Percentiles rank a stretch among this genome's conserved stretches.
phyloP scores from a whole-genome alignment of 2,113 vertebrate genomes.

The Sinocyclocheilus maitianheensis region DNA sequence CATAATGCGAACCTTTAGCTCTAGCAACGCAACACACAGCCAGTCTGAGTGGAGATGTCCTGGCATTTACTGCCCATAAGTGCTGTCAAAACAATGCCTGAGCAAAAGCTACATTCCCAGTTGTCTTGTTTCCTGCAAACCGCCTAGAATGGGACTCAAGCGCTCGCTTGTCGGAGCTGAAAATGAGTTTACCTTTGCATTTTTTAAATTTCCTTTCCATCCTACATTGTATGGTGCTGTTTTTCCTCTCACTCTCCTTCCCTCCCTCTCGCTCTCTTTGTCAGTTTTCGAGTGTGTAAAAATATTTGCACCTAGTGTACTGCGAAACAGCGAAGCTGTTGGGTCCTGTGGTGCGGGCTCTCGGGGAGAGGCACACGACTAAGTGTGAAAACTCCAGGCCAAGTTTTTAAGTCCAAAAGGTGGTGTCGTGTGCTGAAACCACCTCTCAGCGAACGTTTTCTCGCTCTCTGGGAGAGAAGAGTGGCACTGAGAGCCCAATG shows the following conservation, averaged over 20 bases:
- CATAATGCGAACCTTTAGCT: slow-evolving; percentile 59
- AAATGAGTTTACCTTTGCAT: slow-evolving; percentile 49
- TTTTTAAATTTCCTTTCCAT: slow-evolving; percentile 38
- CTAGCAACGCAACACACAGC: slow-evolving; percentile 48
- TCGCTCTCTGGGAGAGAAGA: slow-evolving; percentile 37
- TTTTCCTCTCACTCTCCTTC: slow-evolving; percentile 21
- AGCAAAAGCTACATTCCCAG: slow-evolving; percentile 50
- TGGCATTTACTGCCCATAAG: slow-evolving; percentile 56
- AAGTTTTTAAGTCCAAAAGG: slow-evolving; percentile 62
- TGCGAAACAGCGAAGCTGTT: slow-evolving; percentile 37
- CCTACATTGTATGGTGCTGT: slow-evolving; percentile 26
- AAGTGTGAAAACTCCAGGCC: slow-evolving; percentile 50
- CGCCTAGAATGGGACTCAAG: slow-evolving; percentile 35
- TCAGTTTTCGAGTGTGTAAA: slow-evolving; percentile 34
- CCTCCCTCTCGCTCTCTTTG: neutral
- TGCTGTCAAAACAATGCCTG: slow-evolving; percentile 62
- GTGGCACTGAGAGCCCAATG: slow-evolving; percentile 17
- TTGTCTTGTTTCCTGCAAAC: slow-evolving; percentile 19
- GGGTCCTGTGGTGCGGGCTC: slow-evolving; percentile 21
- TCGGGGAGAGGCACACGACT: slow-evolving; percentile 19
- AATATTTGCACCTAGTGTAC: slow-evolving; percentile 49
- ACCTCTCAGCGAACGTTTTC: slow-evolving; percentile 1
- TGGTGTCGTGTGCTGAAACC: slow-evolving; percentile 44
- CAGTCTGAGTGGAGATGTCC: slow-evolving; percentile 52
- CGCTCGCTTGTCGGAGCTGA: slow-evolving; percentile 17